Percentiles rank a stretch among this genome's conserved stretches.
These are phyloP conservation scores for Diadromus collaris DNA, from an alignment of 2,888 invertebrate species.

Conservation along the genomic window DNA sequence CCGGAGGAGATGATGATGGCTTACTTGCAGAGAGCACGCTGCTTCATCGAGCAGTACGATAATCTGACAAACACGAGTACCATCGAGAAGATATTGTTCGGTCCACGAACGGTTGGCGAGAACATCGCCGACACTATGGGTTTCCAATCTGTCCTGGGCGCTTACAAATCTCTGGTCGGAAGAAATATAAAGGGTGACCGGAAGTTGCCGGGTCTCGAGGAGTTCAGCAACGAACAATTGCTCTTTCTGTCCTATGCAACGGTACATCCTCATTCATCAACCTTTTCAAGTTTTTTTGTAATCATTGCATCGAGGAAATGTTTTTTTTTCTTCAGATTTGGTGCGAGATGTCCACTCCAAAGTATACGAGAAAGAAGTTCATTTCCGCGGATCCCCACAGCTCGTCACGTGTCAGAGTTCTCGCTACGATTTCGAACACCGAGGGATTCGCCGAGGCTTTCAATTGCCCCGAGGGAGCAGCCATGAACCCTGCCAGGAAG, in stretches of 20 bases:
- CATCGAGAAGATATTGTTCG: slow-evolving; percentile 44
- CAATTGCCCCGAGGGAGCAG: slow-evolving; percentile 50
- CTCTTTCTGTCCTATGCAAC: slow-evolving; percentile 64
- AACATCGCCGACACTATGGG: slow-evolving; percentile 64
- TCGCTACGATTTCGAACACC: slow-evolving; percentile 42
- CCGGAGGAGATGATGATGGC: slow-evolving; percentile 14
- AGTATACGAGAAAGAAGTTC: slow-evolving; percentile 40
- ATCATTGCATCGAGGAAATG: not conserved
- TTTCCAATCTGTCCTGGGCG: slow-evolving; percentile 50
- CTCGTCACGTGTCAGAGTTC: slow-evolving; percentile 39
- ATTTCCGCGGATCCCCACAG: slow-evolving; percentile 44
- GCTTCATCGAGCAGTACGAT: slow-evolving; percentile 61
- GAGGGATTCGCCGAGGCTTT: slow-evolving; percentile 51
- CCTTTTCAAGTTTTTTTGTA: not conserved
- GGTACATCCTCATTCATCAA: slow-evolving; percentile 39
- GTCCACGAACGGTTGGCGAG: slow-evolving; percentile 54
- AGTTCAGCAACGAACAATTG: slow-evolving; percentile 59
- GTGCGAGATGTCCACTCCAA: slow-evolving; percentile 50
- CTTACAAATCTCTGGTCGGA: slow-evolving; percentile 51
- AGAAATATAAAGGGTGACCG: slow-evolving; percentile 37
- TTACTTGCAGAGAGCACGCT: slow-evolving; percentile 45
- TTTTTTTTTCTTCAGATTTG: slow-evolving; percentile 29
- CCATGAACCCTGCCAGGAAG: slow-evolving; percentile 52
- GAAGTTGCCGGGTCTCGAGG: slow-evolving; percentile 56
- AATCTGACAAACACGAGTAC: slow-evolving; percentile 47